Percentiles rank a stretch among this genome's conserved stretches.
Conservation (phyloP, 2,888 invertebrate species). For the Oligia latruncula region DNA sequence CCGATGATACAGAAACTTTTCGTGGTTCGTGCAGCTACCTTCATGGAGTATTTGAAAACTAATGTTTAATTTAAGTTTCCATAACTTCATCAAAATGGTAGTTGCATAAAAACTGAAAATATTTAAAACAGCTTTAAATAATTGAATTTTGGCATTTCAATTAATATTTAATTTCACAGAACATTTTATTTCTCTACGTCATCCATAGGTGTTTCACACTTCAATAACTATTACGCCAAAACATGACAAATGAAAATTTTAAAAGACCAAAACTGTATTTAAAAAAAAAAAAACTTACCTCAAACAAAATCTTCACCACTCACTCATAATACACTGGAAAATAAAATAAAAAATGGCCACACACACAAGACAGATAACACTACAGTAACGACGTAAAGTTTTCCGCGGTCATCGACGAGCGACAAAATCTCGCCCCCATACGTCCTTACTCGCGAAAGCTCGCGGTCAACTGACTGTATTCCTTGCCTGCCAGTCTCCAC, state of each 20-base stretch:
- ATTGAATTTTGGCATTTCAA: background rate
- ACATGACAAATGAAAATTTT: background rate
- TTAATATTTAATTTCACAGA: background rate
- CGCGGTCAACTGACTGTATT: slow-evolving; percentile 88
- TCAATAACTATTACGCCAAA: background rate
- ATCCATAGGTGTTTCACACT: background rate
- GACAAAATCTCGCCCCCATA: slow-evolving; percentile 64
- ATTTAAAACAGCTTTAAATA: background rate
- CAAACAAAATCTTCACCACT: slow-evolving; percentile 55
- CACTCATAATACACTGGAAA: slow-evolving; percentile 62
- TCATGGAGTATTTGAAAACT: background rate
- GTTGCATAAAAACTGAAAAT: background rate
- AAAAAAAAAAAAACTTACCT: slow-evolving; percentile 53
- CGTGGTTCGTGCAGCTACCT: background rate
- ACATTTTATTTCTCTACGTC: background rate
- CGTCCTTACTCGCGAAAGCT: slow-evolving; percentile 83
- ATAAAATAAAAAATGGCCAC: slow-evolving; percentile 62
- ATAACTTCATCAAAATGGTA: background rate
- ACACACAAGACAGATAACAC: slow-evolving; percentile 58
- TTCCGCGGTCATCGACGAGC: slow-evolving; percentile 72
- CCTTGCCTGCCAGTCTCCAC: slow-evolving; percentile 81
- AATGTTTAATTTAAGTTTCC: no score
- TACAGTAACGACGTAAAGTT: slow-evolving; percentile 80
- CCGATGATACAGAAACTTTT: slow-evolving; percentile 1
- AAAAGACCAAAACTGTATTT: background rate